These are phyloP conservation scores for Drosophila gunungcola DNA, from an alignment of 1,140 invertebrate genomes.

Conservation along the genomic window DNA sequence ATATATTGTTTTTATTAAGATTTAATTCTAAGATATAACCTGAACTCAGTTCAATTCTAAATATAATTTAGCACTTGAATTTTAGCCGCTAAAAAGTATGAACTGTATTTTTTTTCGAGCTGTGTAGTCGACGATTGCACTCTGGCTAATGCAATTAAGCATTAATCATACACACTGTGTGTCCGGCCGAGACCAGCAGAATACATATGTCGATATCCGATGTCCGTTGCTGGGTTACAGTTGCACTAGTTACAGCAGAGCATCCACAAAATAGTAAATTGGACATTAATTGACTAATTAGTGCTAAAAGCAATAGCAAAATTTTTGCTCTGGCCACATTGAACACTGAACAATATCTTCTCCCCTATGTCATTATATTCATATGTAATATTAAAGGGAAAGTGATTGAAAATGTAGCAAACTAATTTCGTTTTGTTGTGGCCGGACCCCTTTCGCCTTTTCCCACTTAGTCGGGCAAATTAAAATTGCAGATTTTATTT, in stretches of 20 bases:
- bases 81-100: too few species aligned
- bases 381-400: neutral
- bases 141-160: conserved; percentile 78
- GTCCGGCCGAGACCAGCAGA: conserved; percentile 14
- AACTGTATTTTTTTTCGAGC: neutral
- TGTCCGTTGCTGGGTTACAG: conserved; percentile 10
- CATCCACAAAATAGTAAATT: conserved; percentile 75
- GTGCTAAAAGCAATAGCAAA: conserved; percentile 62
- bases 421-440: conserved; percentile 63
- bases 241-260: conserved; percentile 17
- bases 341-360: neutral
- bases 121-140: conserved; percentile 32
- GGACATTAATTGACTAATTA: conserved; percentile 75
- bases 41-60: too few species aligned
- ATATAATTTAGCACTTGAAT: too few species aligned
- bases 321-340: conserved; percentile 46
- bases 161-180: conserved; percentile 76
- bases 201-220: conserved; percentile 19
- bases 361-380: neutral
- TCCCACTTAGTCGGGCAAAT: conserved; percentile 24
- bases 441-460: neutral
- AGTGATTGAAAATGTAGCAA: conserved; percentile 51
- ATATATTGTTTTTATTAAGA: too few species aligned
- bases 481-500: conserved; percentile 53
- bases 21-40: too few species aligned